Conservation (phyloP, 2,888 invertebrate species). For the Tipula helvola region DNA sequence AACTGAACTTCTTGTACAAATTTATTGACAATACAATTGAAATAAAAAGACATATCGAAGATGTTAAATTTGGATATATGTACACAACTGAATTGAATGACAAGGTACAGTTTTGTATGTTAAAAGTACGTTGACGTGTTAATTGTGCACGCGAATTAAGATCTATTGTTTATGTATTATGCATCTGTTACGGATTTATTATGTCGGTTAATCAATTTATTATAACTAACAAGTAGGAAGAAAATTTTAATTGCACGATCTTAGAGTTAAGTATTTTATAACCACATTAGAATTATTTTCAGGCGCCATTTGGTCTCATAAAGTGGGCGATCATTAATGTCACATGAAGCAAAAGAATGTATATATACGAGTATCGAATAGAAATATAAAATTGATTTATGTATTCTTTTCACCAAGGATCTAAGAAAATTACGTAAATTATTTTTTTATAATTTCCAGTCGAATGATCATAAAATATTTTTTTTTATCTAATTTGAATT, state of each 20-base stretch:
- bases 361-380: neutral
- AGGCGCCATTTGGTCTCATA: neutral
- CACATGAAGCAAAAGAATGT: neutral
- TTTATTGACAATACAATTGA: constrained; percentile 4
- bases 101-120: neutral
- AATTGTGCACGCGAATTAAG: neutral
- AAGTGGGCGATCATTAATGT: neutral
- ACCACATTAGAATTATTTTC: neutral
- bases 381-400: neutral
- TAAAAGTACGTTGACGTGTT: neutral
- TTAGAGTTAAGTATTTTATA: neutral
- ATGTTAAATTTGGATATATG: neutral
- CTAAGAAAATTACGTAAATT: neutral
- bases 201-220: neutral
- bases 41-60: neutral
- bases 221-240: neutral
- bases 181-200: neutral
- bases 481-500: neutral
- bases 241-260: neutral
- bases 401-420: neutral
- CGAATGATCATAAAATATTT: neutral
- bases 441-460: neutral
- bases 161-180: neutral
- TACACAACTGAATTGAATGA: neutral
- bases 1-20: neutral